Evolutionary conservation across 37 sponge, comb jelly and placozoan species (phyloP).

Genomic region (Bolinopsis microptera): DNA sequence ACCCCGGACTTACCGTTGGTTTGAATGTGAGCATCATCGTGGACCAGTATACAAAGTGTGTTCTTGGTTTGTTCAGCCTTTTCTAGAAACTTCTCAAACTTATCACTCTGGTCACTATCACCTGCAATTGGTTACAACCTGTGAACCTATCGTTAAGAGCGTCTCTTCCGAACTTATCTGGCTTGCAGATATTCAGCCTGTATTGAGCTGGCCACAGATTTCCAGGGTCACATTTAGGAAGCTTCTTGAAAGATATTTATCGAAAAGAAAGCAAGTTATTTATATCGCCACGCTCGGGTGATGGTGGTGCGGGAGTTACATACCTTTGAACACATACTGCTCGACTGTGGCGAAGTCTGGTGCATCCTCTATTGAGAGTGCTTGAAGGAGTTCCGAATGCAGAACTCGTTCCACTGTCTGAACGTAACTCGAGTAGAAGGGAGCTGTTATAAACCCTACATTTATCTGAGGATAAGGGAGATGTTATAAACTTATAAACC

Average conservation of each 20-base stretch:
- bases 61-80: constrained; percentile 36
- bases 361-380: constrained; percentile 38
- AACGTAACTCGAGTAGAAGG: constrained; percentile 61
- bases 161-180: neutral
- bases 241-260: neutral
- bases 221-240: neutral
- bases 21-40: constrained; percentile 60
- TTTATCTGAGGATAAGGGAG: neutral
- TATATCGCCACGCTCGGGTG: neutral
- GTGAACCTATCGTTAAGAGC: neutral
- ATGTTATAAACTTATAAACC: neutral
- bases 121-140: neutral
- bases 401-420: constrained; percentile 60
- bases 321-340: constrained; percentile 64
- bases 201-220: neutral
- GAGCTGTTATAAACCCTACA: constrained; percentile 48
- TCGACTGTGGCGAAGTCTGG: constrained; percentile 60
- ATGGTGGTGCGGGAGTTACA: neutral
- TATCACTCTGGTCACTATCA: constrained; percentile 38
- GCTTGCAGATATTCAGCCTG: neutral
- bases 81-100: constrained; percentile 50
- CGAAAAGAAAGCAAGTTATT: neutral
- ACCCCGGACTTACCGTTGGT: neutral
- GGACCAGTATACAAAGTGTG: constrained; percentile 42
- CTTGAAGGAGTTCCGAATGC: constrained; percentile 43